Evolutionary conservation across 2,113 vertebrate species (phyloP).

Genomic region (Cephalopterus ornatus): DNA sequence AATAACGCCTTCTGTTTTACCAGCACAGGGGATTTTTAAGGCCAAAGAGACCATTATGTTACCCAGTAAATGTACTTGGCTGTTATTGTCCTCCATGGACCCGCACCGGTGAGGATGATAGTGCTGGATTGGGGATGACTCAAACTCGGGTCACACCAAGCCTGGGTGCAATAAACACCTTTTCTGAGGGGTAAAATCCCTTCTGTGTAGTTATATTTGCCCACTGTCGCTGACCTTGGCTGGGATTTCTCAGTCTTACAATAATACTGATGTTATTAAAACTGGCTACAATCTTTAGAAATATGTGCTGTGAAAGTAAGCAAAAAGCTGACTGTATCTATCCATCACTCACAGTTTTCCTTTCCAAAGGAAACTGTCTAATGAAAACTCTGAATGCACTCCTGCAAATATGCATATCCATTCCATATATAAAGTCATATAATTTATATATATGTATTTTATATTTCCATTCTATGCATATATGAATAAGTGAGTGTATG

Average conservation of each 20-base stretch:
- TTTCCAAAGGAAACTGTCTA: neutral
- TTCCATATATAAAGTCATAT: neutral
- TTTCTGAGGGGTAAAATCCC: neutral
- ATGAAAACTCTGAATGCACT: neutral
- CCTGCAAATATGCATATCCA: neutral
- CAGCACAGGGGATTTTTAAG: neutral
- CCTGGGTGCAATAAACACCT: neutral
- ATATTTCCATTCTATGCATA: neutral
- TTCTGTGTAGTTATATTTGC: neutral
- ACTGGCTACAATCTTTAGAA: neutral
- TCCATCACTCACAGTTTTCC: neutral
- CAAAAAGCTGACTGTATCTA: neutral
- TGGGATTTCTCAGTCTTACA: neutral
- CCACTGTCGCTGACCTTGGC: neutral
- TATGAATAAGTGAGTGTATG: neutral
- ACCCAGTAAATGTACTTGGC: neutral
- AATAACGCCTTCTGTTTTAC: neutral
- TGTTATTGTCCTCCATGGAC: neutral
- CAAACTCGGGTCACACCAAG: neutral
- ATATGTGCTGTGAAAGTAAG: neutral
- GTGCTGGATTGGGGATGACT: neutral
- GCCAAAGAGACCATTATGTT: neutral
- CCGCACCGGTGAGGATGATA: accelerated
- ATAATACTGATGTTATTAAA: neutral
- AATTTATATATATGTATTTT: neutral